Evolutionary conservation across 1,140 invertebrate species (phyloP).

Genomic region (Spodoptera litura): DNA sequence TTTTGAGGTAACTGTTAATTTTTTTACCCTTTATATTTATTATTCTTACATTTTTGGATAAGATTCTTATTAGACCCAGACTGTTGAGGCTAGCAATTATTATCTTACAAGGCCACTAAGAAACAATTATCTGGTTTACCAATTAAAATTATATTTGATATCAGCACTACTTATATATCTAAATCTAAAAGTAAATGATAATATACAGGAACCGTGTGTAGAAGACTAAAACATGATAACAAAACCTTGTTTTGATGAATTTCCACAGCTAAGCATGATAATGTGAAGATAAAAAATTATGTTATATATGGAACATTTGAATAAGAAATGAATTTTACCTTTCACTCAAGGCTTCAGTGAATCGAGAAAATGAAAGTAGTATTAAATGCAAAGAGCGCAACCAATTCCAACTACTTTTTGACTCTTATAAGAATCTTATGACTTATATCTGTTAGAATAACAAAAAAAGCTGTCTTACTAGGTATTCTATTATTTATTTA

Average conservation of each 20-base stretch:
- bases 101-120: conserved; percentile 7
- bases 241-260: conserved; percentile 11
- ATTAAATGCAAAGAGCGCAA: conserved; percentile 24
- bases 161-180: conserved; percentile 3
- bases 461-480: too few species aligned
- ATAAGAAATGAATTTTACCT: conserved; percentile 16
- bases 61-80: too few species aligned
- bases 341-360: conserved; percentile 30
- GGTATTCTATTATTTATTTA: too few species aligned
- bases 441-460: background rate
- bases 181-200: conserved; percentile 28
- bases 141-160: conserved; percentile 3
- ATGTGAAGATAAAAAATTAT: background rate
- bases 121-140: background rate
- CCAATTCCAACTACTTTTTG: conserved; percentile 3
- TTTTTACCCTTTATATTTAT: conserved; percentile 15
- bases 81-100: background rate
- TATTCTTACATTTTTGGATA: too few species aligned
- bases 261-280: background rate
- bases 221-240: conserved; percentile 26
- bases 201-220: conserved; percentile 27
- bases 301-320: conserved; percentile 6
- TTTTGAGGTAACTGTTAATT: conserved; percentile 77
- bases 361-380: conserved; percentile 49
- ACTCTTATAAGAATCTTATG: conserved; percentile 9